Conservation (phyloP, 1,140 invertebrate genomes). For the Brachionus asplanchnoidis region DNA sequence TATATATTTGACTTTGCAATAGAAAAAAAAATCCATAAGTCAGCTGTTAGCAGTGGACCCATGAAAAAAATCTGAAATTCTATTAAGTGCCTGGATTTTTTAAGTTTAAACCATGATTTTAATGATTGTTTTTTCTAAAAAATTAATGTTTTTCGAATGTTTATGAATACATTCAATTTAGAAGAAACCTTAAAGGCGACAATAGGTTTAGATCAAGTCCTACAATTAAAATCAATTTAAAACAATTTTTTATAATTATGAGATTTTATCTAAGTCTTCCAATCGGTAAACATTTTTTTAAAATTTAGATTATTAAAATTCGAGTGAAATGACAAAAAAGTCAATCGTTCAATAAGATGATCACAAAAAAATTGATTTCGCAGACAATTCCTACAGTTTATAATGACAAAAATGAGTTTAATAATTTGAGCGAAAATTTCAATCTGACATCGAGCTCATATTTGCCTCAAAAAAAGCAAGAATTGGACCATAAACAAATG, state of each 20-base stretch:
- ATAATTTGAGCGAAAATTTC: slow-evolving; percentile 33
- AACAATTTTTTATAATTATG: not conserved
- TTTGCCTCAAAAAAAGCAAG: not conserved
- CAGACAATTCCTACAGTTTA: slow-evolving; percentile 28
- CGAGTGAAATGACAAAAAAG: not conserved
- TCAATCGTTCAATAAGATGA: not conserved
- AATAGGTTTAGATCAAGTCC: slow-evolving; percentile 3
- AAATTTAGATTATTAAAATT: not conserved
- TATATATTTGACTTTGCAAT: not conserved
- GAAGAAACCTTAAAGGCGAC: not conserved
- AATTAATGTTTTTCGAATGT: not conserved
- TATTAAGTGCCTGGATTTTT: not conserved
- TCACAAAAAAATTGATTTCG: slow-evolving; percentile 15
- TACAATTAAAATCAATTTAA: not conserved
- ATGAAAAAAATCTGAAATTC: not conserved
- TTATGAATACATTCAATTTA: not conserved
- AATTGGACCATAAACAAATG: not conserved
- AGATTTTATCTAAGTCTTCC: not conserved
- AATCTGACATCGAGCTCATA: not conserved
- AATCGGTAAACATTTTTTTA: not conserved
- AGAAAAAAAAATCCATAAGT: not conserved
- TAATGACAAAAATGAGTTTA: slow-evolving; percentile 29
- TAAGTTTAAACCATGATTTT: not conserved
- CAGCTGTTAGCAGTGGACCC: not conserved
- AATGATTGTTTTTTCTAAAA: not conserved